Evolutionary conservation across 2,797 vertebrate species (phyloP), one percentile per base, ranked within the genome.

Genomic region (Hyperoplus immaculatus): DNA sequence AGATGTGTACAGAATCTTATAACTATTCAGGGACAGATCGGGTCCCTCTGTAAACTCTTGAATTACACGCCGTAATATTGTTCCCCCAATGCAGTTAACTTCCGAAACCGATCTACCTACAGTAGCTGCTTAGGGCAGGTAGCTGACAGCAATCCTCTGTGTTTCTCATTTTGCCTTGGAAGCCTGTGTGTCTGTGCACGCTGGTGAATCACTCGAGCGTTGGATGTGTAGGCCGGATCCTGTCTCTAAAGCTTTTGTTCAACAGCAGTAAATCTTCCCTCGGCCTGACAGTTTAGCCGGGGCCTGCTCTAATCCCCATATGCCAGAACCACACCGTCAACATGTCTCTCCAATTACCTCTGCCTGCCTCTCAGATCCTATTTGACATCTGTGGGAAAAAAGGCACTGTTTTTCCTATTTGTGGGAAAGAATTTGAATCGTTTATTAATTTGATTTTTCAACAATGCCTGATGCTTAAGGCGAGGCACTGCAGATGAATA

Each of bases 201-300:
- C 84, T 74, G 89, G 91, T 92, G 92, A 95, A 84, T 95, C 93
- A 94, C 88, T 83, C 77, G 77, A 72, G 50, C 21, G 71, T 77
- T 79, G 80, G 82, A 86, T 85, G 84, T 77, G 86, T 82, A 77
- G 78, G 87, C 86, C 39, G 81, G 80, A 89, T 87, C 80, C 83
- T 69, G 83, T 75, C 89, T 89, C 80, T 63, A 49, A 85, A 78
- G 86, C 90, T 91, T 93, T 92, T 92, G 87, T 92, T 90, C 75
- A 74, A 55, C 81, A 58, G 86, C 83, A 72, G 81, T 92, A 93
- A 93, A 94, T 93, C 89, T 88, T 82, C 51, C 76, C 79, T 76
- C 76, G 56, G 80, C 85, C 70, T 90, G 90, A 90, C 85, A 84
- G 86, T 90, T 90, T 65, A 88, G 88, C 87, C 57, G 12, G 29